Conservation (phyloP, 2,888 invertebrate species). For the Anodontia alba region DNA sequence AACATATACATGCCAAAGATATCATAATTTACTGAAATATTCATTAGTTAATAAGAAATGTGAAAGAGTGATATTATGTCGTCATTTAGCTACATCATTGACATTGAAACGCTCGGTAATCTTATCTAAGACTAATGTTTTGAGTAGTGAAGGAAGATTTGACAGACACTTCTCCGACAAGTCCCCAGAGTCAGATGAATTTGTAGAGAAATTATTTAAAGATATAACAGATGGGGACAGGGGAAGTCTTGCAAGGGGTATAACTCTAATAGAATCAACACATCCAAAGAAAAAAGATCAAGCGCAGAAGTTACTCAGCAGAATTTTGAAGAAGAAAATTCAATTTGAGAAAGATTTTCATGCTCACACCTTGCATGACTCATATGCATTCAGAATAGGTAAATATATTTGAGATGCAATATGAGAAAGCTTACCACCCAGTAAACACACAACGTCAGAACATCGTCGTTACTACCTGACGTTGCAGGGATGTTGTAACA, state of each 20-base stretch:
- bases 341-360: constrained; percentile 69
- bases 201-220: constrained; percentile 39
- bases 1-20: background rate
- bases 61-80: too few species aligned
- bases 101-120: background rate
- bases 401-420: constrained; percentile 2
- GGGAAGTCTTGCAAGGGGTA: constrained; percentile 85
- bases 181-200: background rate
- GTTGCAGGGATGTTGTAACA: too few species aligned
- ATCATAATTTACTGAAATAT: background rate
- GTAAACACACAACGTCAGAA: too few species aligned
- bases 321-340: too few species aligned
- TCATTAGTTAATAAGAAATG: background rate
- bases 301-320: constrained; percentile 84
- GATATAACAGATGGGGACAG: constrained; percentile 81
- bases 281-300: constrained; percentile 84
- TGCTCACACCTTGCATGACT: constrained; percentile 53
- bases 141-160: background rate
- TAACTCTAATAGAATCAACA: constrained; percentile 86
- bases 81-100: too few species aligned
- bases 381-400: constrained; percentile 85
- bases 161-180: background rate
- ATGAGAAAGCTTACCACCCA: too few species aligned
- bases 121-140: background rate
- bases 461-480: too few species aligned